These are phyloP conservation scores for Scaptomyza reducta DNA, from an alignment of 2,888 invertebrate genomes.

Conservation along the genomic window DNA sequence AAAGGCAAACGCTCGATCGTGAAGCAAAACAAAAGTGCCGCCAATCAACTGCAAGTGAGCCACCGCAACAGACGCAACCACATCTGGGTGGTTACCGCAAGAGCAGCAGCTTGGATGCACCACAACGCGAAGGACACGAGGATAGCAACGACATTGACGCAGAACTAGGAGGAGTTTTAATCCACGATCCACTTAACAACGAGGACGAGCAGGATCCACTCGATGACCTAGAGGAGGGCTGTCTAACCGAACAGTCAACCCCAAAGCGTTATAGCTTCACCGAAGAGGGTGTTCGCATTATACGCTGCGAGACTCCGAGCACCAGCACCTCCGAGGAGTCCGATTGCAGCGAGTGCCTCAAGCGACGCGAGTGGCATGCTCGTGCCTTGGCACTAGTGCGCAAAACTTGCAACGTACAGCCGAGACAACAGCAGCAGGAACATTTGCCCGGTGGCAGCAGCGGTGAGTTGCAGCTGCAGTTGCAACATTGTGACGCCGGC, in stretches of 20 bases:
- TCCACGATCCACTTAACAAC: constrained; percentile 19
- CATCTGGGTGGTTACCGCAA: constrained; percentile 86
- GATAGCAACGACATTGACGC: constrained; percentile 17
- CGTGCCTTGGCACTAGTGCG: constrained; percentile 83
- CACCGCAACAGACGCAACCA: constrained; percentile 80
- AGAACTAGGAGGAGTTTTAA: constrained; percentile 12
- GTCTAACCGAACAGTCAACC: constrained; percentile 59
- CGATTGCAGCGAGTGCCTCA: constrained; percentile 84
- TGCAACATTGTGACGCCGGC: constrained; percentile 74
- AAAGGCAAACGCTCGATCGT: constrained; percentile 73
- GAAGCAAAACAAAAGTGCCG: constrained; percentile 81
- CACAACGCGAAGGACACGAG: constrained; percentile 70
- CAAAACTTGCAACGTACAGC: constrained; percentile 84
- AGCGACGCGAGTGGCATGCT: constrained; percentile 84
- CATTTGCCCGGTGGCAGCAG: constrained; percentile 44
- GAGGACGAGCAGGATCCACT: constrained; percentile 40
- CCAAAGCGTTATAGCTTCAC: constrained; percentile 89
- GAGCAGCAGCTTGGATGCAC: constrained; percentile 90
- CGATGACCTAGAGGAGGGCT: constrained; percentile 39
- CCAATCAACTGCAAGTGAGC: constrained; percentile 85
- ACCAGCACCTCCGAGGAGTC: constrained; percentile 84
- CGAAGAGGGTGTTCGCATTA: constrained; percentile 87
- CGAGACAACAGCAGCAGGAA: constrained; percentile 44
- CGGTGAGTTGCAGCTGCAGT: constrained; percentile 59
- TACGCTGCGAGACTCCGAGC: constrained; percentile 84